phyloP scores from a whole-genome alignment of 2,113 vertebrate species.

The Corythornis madagascariensis region DNA sequence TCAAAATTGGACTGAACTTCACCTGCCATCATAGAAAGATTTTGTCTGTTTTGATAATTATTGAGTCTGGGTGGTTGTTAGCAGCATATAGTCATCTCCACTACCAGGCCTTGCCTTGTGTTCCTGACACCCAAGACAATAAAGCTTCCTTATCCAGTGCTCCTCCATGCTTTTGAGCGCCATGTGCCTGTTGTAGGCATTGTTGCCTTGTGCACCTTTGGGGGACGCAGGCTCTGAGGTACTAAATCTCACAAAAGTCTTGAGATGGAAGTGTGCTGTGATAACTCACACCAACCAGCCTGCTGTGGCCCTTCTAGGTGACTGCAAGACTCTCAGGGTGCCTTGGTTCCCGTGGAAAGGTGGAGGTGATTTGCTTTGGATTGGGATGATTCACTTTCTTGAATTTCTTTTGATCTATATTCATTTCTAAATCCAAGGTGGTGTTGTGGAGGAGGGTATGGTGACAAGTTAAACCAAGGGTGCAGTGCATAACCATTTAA shows the following conservation, averaged over 20 bases:
- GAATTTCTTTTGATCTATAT: accelerated
- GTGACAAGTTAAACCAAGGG: neutral
- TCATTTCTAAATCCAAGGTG: neutral
- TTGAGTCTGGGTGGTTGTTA: neutral
- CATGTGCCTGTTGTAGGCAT: neutral
- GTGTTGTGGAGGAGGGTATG: neutral
- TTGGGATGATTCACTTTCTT: accelerated
- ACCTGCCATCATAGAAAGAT: neutral
- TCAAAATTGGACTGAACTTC: neutral
- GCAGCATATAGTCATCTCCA: neutral
- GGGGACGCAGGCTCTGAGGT: neutral
- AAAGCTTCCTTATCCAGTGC: neutral
- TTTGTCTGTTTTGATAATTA: neutral
- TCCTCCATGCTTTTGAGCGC: accelerated
- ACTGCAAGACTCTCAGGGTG: neutral
- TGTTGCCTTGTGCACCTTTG: accelerated
- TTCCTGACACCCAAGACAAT: neutral
- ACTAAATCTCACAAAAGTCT: neutral
- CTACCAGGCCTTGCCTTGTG: neutral
- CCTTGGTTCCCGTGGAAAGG: neutral
- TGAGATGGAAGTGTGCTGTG: neutral
- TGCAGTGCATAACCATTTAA: neutral
- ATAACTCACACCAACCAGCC: neutral
- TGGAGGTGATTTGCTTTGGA: neutral
- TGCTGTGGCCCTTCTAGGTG: neutral